These are phyloP conservation scores for Muntiacus reevesi DNA, from an alignment of 2,113 vertebrate species.

Conservation along the genomic window DNA sequence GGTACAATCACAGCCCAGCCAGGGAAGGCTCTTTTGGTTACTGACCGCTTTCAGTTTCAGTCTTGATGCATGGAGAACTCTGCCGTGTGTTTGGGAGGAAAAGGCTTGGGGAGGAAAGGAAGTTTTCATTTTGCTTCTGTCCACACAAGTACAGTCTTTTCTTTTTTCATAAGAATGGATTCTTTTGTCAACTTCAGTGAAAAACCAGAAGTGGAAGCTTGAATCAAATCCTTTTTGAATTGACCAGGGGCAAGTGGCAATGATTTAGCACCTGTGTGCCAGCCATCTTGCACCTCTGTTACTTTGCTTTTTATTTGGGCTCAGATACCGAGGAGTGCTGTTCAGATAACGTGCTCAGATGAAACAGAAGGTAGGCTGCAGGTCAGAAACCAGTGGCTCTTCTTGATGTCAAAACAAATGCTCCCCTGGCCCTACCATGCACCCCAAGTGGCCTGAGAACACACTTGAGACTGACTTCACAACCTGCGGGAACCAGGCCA, in stretches of 20 bases:
- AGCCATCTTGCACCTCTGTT: background rate
- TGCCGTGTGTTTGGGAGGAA: background rate
- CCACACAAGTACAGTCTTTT: background rate
- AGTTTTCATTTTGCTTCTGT: background rate
- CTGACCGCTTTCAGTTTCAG: background rate
- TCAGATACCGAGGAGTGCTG: background rate
- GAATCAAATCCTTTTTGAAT: background rate
- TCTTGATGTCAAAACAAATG: background rate
- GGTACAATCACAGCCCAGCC: background rate
- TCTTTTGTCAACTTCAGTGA: background rate
- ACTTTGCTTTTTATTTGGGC: background rate
- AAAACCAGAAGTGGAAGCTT: background rate
- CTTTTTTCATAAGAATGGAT: background rate
- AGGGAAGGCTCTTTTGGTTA: background rate
- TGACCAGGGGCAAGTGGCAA: background rate
- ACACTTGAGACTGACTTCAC: background rate
- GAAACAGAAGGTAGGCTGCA: background rate
- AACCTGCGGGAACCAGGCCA: background rate
- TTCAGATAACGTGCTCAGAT: background rate
- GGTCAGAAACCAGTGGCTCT: background rate
- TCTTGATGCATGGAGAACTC: background rate
- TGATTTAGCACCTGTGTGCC: background rate
- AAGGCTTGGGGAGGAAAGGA: background rate
- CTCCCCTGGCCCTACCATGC: background rate
- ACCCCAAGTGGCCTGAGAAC: background rate